Percentiles rank a stretch among this genome's conserved stretches.
Evolutionary conservation across 2,113 vertebrate genomes (phyloP).

Genomic region (Glaucomys volans): DNA sequence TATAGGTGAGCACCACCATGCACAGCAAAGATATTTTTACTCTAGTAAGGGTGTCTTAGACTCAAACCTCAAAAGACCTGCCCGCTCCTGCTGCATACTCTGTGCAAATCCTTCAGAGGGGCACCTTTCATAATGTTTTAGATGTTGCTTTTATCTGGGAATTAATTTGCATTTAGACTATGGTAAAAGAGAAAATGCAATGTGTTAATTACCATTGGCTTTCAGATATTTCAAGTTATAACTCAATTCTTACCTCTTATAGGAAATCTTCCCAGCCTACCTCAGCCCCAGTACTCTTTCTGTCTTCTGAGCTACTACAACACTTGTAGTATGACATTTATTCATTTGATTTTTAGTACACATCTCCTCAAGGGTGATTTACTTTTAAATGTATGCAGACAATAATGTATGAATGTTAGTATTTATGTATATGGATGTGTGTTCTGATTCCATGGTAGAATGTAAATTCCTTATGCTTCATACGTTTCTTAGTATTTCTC

Average conservation of each 20-base stretch:
- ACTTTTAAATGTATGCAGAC: neutral
- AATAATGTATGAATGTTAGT: neutral
- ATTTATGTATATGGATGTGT: neutral
- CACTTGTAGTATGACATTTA: neutral
- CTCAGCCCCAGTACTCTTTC: neutral
- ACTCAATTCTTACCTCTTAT: neutral
- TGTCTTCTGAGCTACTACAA: neutral
- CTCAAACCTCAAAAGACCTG: neutral
- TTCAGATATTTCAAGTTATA: slow-evolving; percentile 40
- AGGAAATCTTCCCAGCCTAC: neutral
- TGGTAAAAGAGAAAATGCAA: slow-evolving; percentile 13
- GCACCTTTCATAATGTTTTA: neutral
- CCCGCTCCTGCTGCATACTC: neutral
- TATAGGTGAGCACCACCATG: neutral
- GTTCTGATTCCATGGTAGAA: neutral
- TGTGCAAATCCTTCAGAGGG: neutral
- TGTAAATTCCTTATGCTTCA: neutral
- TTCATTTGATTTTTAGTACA: slow-evolving; percentile 22
- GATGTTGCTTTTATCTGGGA: neutral
- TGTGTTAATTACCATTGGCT: neutral
- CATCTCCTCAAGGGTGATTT: neutral
- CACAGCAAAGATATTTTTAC: neutral
- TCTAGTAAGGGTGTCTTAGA: neutral
- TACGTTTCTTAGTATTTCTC: neutral
- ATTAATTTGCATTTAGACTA: neutral